Base-by-base conservation (phyloP, 2,888 invertebrate genomes). In the Cheilosia vulpina region DNA sequence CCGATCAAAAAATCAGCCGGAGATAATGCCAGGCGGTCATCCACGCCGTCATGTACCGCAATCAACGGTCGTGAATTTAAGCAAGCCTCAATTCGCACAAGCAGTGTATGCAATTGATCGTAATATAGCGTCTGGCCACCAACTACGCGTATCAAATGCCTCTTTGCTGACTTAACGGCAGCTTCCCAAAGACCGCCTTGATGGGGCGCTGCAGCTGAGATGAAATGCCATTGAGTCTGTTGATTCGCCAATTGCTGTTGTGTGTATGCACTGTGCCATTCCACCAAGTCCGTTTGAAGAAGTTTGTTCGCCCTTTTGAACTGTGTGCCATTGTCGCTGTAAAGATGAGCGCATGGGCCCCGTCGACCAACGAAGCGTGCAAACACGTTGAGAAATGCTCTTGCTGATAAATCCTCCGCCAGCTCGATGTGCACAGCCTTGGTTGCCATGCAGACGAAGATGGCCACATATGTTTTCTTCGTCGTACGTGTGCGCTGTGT, bases 391-490 rank as follows among this genome's bases (percentile, higher is more conserved):
- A 62, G 9, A 24, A 77, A 69, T 43, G 77, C 68, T 34, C 41
- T n/a, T 2, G 77, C 50, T 9, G 65, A 66, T 7, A 77, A 21
- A 31, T 31, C 9, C 31, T 31, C 31, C 2, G 45, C 69, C 55
- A 69, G 31, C 4, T 71, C 71, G 38, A 60, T 50, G 17, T 69
- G 71, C n/a, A n/a, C n/a, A n/a, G n/a, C n/a, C n/a, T n/a, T n/a
- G n/a, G n/a, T n/a, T n/a, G n/a, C n/a, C n/a, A n/a, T n/a, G n/a
- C n/a, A n/a, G n/a, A n/a, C n/a, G n/a, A n/a, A n/a, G n/a, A n/a
- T n/a, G n/a, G n/a, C n/a, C n/a, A n/a, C n/a, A n/a, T n/a, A n/a
- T n/a, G n/a, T n/a, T n/a, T n/a, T n/a, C n/a, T n/a, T n/a, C n/a
- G n/a, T n/a, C n/a, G n/a, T n/a, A n/a, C n/a, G n/a, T n/a, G n/a